Conservation (phyloP, 2,888 invertebrate species). For the Microplitis manilae region DNA sequence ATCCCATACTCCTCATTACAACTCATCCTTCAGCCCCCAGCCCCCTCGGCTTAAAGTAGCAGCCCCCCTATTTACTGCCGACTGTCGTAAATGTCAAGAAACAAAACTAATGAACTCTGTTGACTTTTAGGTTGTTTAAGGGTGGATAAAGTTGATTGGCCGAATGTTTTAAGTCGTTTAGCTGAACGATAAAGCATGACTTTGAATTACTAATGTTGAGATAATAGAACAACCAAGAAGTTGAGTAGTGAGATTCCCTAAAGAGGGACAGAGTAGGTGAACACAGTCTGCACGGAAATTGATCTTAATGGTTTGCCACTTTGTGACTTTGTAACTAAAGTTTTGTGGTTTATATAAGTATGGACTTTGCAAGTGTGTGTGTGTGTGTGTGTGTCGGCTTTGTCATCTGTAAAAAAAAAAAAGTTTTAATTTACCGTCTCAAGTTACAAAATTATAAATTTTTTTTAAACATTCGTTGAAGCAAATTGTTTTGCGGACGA, state of each 20-base stretch:
- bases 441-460: neutral
- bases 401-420: neutral
- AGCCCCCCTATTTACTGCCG: slow-evolving; percentile 4
- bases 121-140: slow-evolving; percentile 15
- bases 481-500: neutral
- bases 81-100: neutral
- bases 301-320: slow-evolving; percentile 12
- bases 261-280: neutral
- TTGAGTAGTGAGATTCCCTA: neutral
- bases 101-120: slow-evolving; percentile 18
- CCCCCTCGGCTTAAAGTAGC: neutral
- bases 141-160: slow-evolving; percentile 21
- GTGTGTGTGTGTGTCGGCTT: neutral
- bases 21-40: slow-evolving; percentile 6
- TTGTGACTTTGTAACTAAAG: neutral
- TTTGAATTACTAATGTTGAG: slow-evolving; percentile 15
- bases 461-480: neutral
- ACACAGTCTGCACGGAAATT: slow-evolving; percentile 5
- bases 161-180: slow-evolving; percentile 10
- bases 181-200: slow-evolving; percentile 15
- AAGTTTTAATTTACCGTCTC: neutral
- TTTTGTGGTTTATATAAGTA: slow-evolving; percentile 9
- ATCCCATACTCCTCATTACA: neutral
- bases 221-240: slow-evolving; percentile 3
- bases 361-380: neutral